Evolutionary conservation across 1,140 invertebrate genomes (phyloP).

Genomic region (Odontomachus brunneus): DNA sequence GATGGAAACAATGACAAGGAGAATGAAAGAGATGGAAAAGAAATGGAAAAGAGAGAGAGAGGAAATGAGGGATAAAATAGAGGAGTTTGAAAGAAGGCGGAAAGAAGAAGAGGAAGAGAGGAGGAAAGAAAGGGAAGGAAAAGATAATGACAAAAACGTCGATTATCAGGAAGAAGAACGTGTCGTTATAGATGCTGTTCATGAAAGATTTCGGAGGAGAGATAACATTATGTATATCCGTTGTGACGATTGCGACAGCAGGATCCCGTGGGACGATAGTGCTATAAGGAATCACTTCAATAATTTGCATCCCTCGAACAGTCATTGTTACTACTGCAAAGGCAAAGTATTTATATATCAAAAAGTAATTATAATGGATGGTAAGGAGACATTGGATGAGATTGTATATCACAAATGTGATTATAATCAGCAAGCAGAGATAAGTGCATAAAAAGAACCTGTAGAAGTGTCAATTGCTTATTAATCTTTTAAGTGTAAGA

Average conservation of each 20-base stretch:
- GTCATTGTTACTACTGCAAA: constrained; percentile 77
- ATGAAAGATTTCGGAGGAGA: constrained; percentile 75
- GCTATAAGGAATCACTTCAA: constrained; percentile 80
- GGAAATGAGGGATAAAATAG: no score
- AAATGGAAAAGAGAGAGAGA: no score
- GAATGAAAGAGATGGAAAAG: no score
- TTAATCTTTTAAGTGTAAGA: not conserved
- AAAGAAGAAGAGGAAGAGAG: no score
- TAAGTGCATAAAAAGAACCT: not conserved
- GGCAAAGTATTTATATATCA: constrained; percentile 80
- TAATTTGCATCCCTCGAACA: constrained; percentile 73
- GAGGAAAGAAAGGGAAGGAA: no score
- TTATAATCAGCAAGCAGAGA: constrained; percentile 8
- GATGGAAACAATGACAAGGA: no score
- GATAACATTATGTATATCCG: constrained; percentile 53
- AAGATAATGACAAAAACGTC: not conserved
- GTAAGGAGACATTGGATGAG: constrained; percentile 46
- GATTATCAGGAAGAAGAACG: constrained; percentile 34
- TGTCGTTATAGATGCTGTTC: constrained; percentile 80
- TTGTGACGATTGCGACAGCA: constrained; percentile 77
- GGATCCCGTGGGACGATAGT: constrained; percentile 68
- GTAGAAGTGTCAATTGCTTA: not conserved
- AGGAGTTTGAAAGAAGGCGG: no score
- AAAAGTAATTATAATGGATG: constrained; percentile 61
- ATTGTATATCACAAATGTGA: constrained; percentile 78